Evolutionary conservation across 2,113 vertebrate genomes (phyloP), one percentile per base, ranked within the genome.

Genomic region (Chaetura pelagica): DNA sequence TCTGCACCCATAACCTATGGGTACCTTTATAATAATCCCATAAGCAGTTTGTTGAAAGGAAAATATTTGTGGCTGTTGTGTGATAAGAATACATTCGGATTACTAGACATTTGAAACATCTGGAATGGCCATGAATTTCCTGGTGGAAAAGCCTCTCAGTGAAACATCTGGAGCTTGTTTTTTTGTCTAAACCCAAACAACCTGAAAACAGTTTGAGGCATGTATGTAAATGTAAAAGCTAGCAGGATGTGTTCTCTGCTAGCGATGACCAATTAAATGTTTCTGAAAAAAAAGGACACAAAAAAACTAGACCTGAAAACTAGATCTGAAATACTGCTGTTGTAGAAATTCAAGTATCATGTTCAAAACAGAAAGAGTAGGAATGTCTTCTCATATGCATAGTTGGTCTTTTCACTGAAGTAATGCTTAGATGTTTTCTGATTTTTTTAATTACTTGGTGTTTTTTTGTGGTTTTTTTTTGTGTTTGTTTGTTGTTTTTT

Each of bases 111-210:
- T 30, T 44, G 75, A 83, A 64, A 91, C 90, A 83, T 92, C 44
- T 83, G 91, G 66, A 84, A 92, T 55, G 78, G 34, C 79, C 58
- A 26, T 7, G 29, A 84, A 40, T 91, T 94, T 91, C 72, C 62
- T 93, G 44, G 23, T 92, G 52, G 35, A 94, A 95, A 86, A 54
- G 40, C 29, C 84, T 92, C 75, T 81, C 26, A 18, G 64, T 59
- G 48, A 93, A 87, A 92, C 95, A 96, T 97, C 95, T 97, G 97
- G 71, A 92, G 66, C 96, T 95, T 90, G 81, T 93, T 81, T 72
- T 27, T 93, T 34, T 92, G 78, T 48, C 67, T 90, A 55, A 93
- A 93, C 66, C 52, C 34, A 67, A 91, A 92, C 80, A 52, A 49
- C 34, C 21, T 68, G 54, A 89, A 68, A 88, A 69, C 69, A 88